phyloP scores from a whole-genome alignment of 2,888 invertebrate species.

The Globia sparganii region DNA sequence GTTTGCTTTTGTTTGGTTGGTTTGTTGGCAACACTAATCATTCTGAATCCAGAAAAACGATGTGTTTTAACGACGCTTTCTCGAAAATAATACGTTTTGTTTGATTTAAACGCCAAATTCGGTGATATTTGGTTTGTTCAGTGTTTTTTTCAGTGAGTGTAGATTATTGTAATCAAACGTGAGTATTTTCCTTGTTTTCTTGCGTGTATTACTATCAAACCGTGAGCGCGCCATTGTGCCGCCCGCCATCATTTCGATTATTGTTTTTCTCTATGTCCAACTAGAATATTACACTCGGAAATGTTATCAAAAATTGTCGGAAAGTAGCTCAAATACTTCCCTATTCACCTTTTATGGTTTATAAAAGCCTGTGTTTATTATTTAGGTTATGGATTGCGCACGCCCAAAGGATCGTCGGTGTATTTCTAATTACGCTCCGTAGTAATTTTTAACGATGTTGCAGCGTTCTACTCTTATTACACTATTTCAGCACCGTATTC shows the following conservation, averaged over 20 bases:
- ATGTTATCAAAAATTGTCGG: constrained; percentile 12
- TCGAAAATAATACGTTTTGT: constrained; percentile 72
- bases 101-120: constrained; percentile 70
- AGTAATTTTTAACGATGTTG: constrained; percentile 34
- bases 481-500: constrained; percentile 15
- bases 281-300: constrained; percentile 35
- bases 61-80: constrained; percentile 79
- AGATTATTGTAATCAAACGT: constrained; percentile 73
- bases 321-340: neutral
- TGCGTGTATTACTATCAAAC: constrained; percentile 54
- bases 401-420: constrained; percentile 42
- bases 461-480: constrained; percentile 51
- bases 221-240: constrained; percentile 82
- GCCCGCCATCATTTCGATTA: constrained; percentile 85
- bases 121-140: constrained; percentile 69
- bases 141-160: constrained; percentile 72
- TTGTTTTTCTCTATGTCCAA: constrained; percentile 70
- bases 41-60: constrained; percentile 72
- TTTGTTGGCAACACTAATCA: constrained; percentile 65
- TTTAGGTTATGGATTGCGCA: constrained; percentile 60
- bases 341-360: neutral
- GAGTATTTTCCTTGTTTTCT: constrained; percentile 72
- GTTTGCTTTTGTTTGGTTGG: neutral
- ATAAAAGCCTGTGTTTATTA: constrained; percentile 3
- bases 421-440: constrained; percentile 39